Percentiles rank a stretch among this genome's conserved stretches.
These are phyloP conservation scores for Rhyzopertha dominica DNA, from an alignment of 1,140 invertebrate species.

Conservation along the genomic window DNA sequence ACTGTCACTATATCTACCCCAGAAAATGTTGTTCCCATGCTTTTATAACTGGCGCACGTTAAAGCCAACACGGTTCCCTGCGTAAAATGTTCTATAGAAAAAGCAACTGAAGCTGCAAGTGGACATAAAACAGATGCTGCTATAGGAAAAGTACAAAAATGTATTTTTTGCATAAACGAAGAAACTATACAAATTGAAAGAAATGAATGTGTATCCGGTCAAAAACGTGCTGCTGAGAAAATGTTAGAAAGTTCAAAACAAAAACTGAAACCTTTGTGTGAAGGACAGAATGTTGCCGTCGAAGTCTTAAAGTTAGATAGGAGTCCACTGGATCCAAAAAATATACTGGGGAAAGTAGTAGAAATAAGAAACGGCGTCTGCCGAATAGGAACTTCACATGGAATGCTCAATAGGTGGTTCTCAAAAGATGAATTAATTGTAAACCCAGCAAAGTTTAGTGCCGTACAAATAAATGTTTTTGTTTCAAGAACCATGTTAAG, in stretches of 20 bases:
- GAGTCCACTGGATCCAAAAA: constrained; percentile 24
- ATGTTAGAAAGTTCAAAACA: constrained; percentile 21
- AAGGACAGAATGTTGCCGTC: constrained; percentile 23
- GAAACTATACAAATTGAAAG: constrained; percentile 22
- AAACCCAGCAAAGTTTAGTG: constrained; percentile 16
- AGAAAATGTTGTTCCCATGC: not conserved
- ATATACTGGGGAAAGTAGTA: constrained; percentile 25
- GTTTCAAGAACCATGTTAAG: constrained; percentile 13
- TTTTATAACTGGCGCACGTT: not conserved
- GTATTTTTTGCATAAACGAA: constrained; percentile 28
- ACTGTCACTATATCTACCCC: no score
- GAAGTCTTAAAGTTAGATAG: constrained; percentile 31
- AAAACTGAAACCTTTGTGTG: constrained; percentile 26
- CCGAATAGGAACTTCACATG: constrained; percentile 28
- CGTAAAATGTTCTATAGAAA: not conserved
- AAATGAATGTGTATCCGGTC: constrained; percentile 19
- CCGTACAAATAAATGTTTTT: constrained; percentile 18
- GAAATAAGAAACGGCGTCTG: constrained; percentile 26
- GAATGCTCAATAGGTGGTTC: constrained; percentile 30
- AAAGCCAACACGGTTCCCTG: not conserved
- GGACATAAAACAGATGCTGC: constrained; percentile 9
- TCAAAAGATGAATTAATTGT: constrained; percentile 18
- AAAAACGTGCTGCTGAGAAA: constrained; percentile 32
- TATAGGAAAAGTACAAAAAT: constrained; percentile 19
- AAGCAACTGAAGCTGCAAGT: constrained; percentile 11